These are phyloP conservation scores for Sarcophaga caerulescens DNA, from an alignment of 2,888 invertebrate species.

Conservation along the genomic window DNA sequence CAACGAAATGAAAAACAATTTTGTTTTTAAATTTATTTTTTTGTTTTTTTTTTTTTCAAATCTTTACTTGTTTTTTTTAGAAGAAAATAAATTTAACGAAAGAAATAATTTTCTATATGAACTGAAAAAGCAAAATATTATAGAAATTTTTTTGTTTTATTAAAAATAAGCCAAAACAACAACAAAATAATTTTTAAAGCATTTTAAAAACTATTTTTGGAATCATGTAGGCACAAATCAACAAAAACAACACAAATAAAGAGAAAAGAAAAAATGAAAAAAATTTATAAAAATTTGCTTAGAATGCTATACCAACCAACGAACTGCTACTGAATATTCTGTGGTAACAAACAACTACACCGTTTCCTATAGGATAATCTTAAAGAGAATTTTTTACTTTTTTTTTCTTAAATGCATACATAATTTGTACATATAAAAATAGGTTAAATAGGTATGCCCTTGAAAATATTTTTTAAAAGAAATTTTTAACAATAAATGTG, in stretches of 20 bases:
- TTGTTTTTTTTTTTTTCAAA: not conserved
- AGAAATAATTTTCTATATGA: no score
- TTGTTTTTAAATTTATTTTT: no score
- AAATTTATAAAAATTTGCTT: slow-evolving; percentile 38
- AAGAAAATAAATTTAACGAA: not conserved
- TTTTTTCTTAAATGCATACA: no score
- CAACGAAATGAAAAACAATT: no score
- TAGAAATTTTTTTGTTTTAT: slow-evolving; percentile 36
- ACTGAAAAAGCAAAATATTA: slow-evolving; percentile 13
- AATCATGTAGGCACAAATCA: slow-evolving; percentile 66
- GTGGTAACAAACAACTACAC: slow-evolving; percentile 37
- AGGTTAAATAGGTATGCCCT: no score
- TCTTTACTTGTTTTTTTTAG: not conserved
- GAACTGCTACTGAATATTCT: slow-evolving; percentile 1
- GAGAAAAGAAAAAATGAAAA: not conserved
- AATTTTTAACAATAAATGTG: no score
- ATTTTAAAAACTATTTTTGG: slow-evolving; percentile 70
- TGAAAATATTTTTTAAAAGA: no score
- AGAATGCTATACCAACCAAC: slow-evolving; percentile 23
- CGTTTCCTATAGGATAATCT: slow-evolving; percentile 2
- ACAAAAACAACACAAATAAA: slow-evolving; percentile 14
- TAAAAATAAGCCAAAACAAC: slow-evolving; percentile 54
- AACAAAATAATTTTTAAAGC: slow-evolving; percentile 63
- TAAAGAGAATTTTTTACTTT: not conserved
- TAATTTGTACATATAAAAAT: no score